These are phyloP conservation scores for Nettapus auritus DNA, from an alignment of 2,113 vertebrate genomes.

Conservation along the genomic window DNA sequence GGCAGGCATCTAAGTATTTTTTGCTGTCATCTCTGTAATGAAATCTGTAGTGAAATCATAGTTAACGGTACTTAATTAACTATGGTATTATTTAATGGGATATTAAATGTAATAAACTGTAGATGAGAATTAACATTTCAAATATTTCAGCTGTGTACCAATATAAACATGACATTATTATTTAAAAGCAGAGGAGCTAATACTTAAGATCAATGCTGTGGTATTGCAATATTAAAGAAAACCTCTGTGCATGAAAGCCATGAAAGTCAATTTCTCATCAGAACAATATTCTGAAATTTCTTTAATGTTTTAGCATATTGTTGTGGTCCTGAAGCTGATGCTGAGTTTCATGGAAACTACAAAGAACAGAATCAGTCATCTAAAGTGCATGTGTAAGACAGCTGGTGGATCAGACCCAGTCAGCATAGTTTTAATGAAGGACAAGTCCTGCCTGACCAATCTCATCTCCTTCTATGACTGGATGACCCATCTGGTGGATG, in stretches of 20 bases:
- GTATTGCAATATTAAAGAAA: background rate
- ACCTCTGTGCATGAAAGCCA: background rate
- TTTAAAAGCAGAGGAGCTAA: background rate
- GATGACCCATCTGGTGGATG: no score
- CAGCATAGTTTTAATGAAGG: no score
- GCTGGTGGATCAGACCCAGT: no score
- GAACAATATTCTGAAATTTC: background rate
- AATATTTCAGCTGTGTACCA: background rate
- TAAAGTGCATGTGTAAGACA: background rate
- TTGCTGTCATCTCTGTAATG: background rate
- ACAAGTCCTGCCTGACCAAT: no score
- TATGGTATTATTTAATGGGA: background rate
- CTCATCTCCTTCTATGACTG: no score
- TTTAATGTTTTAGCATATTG: background rate
- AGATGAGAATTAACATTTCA: background rate
- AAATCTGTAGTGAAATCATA: background rate
- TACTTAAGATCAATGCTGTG: background rate
- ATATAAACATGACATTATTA: background rate
- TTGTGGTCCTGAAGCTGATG: background rate
- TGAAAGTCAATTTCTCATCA: background rate
- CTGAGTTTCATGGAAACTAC: background rate
- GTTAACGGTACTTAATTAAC: background rate
- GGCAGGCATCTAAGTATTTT: background rate
- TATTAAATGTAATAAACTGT: background rate
- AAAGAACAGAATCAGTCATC: background rate